phyloP scores from a whole-genome alignment of 2,797 vertebrate genomes.

The Rhinoraja longicauda region DNA sequence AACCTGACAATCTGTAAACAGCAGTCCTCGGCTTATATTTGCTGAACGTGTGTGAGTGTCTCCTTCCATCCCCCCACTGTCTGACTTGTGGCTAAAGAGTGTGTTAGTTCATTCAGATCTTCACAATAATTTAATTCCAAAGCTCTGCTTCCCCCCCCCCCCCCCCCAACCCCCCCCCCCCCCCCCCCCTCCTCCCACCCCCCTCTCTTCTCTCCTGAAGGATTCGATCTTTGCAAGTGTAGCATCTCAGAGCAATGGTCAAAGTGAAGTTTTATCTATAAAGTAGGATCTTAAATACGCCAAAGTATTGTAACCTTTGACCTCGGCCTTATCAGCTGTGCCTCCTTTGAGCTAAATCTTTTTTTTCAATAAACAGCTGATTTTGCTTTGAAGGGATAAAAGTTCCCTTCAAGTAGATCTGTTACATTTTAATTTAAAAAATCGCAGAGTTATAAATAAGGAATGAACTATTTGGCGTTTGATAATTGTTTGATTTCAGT shows the following conservation, averaged over 20 bases:
- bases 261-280: background rate
- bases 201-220: background rate
- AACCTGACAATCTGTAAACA: constrained; percentile 37
- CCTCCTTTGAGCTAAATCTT: background rate
- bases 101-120: constrained; percentile 12
- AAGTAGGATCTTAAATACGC: background rate
- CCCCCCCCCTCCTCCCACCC: too few species aligned
- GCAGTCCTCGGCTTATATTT: constrained; percentile 21
- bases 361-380: background rate
- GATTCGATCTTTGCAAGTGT: background rate
- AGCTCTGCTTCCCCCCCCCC: too few species aligned
- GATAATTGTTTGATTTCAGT: background rate
- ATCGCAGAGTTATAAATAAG: background rate
- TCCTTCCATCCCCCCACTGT: background rate
- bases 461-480: background rate
- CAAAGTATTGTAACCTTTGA: constrained; percentile 14
- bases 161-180: too few species aligned
- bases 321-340: background rate
- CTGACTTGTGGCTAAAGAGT: constrained; percentile 17
- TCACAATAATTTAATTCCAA: constrained; percentile 17
- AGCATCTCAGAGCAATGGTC: background rate
- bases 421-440: background rate
- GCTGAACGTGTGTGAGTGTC: constrained; percentile 14
- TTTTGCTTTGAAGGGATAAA: background rate
- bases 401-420: background rate